A percentile compares a stretch with the other conserved stretches of the same genome.
Evolutionary conservation across 2,888 invertebrate species (phyloP).

Genomic region (Folsomia manolachei): DNA sequence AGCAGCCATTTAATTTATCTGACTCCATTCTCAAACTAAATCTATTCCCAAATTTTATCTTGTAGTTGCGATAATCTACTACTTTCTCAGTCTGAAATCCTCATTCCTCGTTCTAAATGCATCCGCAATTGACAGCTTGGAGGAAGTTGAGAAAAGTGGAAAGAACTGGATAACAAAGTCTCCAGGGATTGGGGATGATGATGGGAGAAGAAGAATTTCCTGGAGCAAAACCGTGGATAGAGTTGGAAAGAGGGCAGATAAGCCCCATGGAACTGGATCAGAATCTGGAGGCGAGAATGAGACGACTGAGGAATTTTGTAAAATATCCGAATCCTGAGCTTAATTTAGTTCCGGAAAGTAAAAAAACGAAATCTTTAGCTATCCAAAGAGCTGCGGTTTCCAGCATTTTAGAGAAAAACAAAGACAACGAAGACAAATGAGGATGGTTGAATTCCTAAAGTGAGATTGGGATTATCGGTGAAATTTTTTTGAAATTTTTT

Average conservation of each 20-base stretch:
- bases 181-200: not conserved
- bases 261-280: not conserved
- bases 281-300: not conserved
- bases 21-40: no score
- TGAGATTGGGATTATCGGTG: not conserved
- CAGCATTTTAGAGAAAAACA: not conserved
- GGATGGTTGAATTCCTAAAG: not conserved
- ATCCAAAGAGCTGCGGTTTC: not conserved
- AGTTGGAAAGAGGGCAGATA: no score
- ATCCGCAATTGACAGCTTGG: conserved; percentile 31
- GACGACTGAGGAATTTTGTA: not conserved
- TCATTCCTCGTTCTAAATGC: conserved; percentile 40
- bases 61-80: conserved; percentile 37
- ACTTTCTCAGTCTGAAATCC: conserved; percentile 35
- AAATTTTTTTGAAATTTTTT: not conserved
- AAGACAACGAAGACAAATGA: not conserved
- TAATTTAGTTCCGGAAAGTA: no score
- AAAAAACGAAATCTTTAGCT: not conserved
- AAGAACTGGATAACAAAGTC: not conserved
- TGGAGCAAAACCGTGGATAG: no score
- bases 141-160: conserved; percentile 18
- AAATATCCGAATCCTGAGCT: not conserved
- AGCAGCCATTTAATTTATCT: not conserved
- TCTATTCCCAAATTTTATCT: no score
- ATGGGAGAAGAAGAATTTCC: not conserved